A percentile compares a stretch with the other conserved stretches of the same genome.
Conservation (phyloP, 2,113 vertebrate genomes). For the Meleagris gallopavo region DNA sequence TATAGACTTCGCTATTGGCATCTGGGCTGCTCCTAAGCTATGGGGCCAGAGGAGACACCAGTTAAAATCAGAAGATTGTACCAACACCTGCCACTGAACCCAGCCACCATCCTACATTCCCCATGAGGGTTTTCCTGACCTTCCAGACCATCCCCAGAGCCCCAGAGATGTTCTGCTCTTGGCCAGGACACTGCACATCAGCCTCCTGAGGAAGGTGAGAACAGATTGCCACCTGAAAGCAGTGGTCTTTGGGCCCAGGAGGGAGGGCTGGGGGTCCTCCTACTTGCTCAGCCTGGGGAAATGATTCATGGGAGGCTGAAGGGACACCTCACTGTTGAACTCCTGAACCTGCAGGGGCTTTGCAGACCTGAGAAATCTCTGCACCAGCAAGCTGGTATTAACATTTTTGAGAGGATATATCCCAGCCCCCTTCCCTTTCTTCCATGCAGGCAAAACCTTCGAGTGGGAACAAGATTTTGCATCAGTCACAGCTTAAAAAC, state of each 20-base stretch:
- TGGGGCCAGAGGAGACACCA: neutral
- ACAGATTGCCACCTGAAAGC: neutral
- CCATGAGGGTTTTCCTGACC: rapidly evolving
- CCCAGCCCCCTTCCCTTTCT: neutral
- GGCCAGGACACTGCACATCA: neutral
- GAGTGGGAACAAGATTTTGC: neutral
- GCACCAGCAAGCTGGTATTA: neutral
- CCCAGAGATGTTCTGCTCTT: neutral
- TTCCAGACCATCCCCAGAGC: neutral
- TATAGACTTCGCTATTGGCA: neutral
- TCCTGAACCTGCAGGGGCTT: constrained; percentile 29
- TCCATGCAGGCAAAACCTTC: neutral
- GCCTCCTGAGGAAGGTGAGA: neutral
- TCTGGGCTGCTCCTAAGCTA: neutral
- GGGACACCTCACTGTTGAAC: neutral
- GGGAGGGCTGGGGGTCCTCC: neutral
- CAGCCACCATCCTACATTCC: neutral
- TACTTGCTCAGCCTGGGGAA: neutral
- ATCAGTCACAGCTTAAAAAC: neutral
- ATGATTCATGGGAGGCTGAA: neutral
- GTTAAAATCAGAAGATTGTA: rapidly evolving
- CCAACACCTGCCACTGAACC: neutral
- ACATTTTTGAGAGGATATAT: constrained; percentile 55
- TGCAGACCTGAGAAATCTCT: constrained; percentile 9
- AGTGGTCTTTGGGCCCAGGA: neutral